These are phyloP conservation scores for Haemorhous mexicanus DNA, from an alignment of 2,113 vertebrate species.

Conservation along the genomic window DNA sequence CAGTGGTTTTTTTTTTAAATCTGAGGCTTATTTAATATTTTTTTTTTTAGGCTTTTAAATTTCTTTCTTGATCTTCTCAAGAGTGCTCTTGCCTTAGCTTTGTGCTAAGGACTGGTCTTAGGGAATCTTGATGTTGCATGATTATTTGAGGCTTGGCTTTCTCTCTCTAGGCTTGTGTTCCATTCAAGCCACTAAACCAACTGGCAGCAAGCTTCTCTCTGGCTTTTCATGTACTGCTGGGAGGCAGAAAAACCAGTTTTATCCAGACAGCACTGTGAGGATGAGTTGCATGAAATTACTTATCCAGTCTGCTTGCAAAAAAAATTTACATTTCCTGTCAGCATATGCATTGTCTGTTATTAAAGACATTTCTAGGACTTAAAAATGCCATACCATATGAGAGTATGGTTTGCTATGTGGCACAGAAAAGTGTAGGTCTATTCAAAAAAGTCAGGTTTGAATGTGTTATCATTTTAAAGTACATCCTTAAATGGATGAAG, in stretches of 20 bases:
- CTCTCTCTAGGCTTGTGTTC: background rate
- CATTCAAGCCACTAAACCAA: constrained; percentile 58
- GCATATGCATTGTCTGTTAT: constrained; percentile 17
- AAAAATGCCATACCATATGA: background rate
- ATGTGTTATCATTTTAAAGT: background rate
- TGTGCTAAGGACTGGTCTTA: constrained; percentile 20
- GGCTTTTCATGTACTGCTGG: constrained; percentile 11
- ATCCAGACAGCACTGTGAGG: constrained; percentile 43
- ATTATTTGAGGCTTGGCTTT: constrained; percentile 56
- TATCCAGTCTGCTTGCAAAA: constrained; percentile 12
- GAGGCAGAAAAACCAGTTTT: constrained; percentile 62
- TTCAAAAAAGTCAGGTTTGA: background rate
- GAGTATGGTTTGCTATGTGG: background rate
- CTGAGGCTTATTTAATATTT: background rate
- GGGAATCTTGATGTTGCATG: constrained; percentile 25
- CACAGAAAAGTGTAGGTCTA: background rate
- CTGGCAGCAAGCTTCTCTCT: constrained; percentile 28
- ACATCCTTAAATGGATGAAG: background rate
- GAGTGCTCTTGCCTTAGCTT: background rate
- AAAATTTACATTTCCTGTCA: constrained; percentile 36
- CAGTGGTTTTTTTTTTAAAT: accelerated
- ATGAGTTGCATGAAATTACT: constrained; percentile 49
- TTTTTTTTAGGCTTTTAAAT: background rate
- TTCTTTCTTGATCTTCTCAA: background rate
- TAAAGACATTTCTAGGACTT: background rate